Base-by-base conservation (phyloP, 2,888 invertebrate species). In the Microplitis deprimator region DNA sequence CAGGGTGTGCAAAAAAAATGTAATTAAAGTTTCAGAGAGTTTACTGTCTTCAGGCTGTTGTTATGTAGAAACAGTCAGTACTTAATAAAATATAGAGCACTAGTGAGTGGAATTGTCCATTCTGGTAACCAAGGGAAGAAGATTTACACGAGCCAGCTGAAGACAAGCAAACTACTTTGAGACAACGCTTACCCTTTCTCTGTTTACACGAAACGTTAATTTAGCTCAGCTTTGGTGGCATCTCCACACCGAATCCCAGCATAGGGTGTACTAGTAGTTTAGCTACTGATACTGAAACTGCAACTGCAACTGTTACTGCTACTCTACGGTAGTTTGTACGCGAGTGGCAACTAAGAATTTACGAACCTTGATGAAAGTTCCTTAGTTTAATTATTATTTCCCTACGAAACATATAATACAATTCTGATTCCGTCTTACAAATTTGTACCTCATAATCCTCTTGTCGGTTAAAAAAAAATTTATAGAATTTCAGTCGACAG, bases 71-170 rank as follows among this genome's bases (percentile, higher is more conserved):
- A 50, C 10, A 13, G 50, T 50, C 4, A 13, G 50, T 50, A 50
- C 13, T 50, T 50, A 50, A 50, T 50, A 50, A 50, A 50, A 50
- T 50, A 50, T 13, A 50, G 50, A 50, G 50, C 50, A 13, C 5
- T 17, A 60, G 16, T 60, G 13, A 5, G n/a, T 77, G 8, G 50
- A 50, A 50, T 50, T 50, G 50, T 50, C 50, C 50, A 50, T 50
- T 50, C 50, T 50, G 50, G 50, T 50, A 50, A 50, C 50, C 50
- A 50, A 50, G 50, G 50, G 50, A 8, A 50, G 50, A 81, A 82
- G 82, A 83, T 84, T 84, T 82, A 84, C 83, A 84, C 83, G 80
- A 81, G 79, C 78, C 80, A 70, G 67, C 71, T 73, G 65, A 81
- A 81, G 79, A 80, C 81, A 82, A 81, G 79, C 80, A 82, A 80